Percentiles rank a stretch among this genome's conserved stretches.
These are phyloP conservation scores for Coendou prehensilis DNA, from an alignment of 2,797 vertebrate genomes.

Conservation along the genomic window DNA sequence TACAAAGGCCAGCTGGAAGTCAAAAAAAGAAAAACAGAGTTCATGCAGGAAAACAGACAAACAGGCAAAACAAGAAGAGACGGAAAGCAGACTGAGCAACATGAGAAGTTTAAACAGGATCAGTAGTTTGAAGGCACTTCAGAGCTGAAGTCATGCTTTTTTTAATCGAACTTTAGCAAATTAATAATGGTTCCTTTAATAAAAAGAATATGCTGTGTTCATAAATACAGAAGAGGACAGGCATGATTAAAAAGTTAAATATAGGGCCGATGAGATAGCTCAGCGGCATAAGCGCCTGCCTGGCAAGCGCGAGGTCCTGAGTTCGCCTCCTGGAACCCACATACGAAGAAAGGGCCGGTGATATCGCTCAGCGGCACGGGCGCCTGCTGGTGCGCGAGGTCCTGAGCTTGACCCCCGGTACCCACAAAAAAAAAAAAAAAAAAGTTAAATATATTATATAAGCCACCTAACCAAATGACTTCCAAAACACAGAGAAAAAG, in stretches of 20 bases:
- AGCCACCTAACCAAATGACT: constrained; percentile 1
- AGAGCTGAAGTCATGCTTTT: neutral
- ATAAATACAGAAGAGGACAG: neutral
- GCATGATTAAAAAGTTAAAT: neutral
- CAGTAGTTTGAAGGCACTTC: neutral
- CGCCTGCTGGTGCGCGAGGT: too few relatives aligned
- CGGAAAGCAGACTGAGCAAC: neutral
- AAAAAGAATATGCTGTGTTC: constrained; percentile 9
- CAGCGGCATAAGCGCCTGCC: too few relatives aligned
- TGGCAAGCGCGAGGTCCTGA: too few relatives aligned
- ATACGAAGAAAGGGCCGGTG: too few relatives aligned
- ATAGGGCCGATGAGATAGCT: neutral
- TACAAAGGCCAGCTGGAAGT: neutral
- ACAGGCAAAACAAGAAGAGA: neutral
- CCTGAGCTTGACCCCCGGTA: too few relatives aligned
- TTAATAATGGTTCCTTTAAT: neutral
- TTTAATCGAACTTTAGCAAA: neutral
- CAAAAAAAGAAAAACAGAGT: too few relatives aligned
- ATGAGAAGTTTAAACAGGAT: neutral
- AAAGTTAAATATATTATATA: neutral
- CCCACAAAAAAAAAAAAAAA: too few relatives aligned
- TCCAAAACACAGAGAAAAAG: neutral
- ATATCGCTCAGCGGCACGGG: too few relatives aligned
- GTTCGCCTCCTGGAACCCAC: too few relatives aligned
- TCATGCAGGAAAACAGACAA: neutral